Evolutionary conservation across 2,888 invertebrate genomes (phyloP).

Genomic region (Alsophila aescularia): DNA sequence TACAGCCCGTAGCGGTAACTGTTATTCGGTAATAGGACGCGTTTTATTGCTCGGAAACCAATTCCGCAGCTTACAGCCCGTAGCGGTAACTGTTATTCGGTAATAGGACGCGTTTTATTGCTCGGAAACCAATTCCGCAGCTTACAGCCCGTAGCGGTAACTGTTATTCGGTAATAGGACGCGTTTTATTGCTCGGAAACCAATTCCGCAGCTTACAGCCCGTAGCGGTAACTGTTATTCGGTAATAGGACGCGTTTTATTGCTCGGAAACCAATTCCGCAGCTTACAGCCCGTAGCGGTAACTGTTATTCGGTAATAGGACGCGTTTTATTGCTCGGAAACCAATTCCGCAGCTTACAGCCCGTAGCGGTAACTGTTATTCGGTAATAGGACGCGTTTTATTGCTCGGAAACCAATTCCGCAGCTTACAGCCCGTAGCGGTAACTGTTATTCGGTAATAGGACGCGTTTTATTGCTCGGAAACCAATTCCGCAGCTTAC

Average conservation of each 20-base stretch:
- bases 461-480: constrained; percentile 14
- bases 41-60: constrained; percentile 14
- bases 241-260: constrained; percentile 18
- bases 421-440: constrained; percentile 12
- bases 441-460: constrained; percentile 25
- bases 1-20: constrained; percentile 18
- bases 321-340: constrained; percentile 14
- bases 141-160: constrained; percentile 17
- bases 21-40: constrained; percentile 22
- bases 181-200: constrained; percentile 15
- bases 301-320: constrained; percentile 23
- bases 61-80: constrained; percentile 3
- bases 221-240: constrained; percentile 26
- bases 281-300: constrained; percentile 15
- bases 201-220: constrained; percentile 1
- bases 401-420: constrained; percentile 13
- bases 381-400: constrained; percentile 16
- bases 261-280: constrained; percentile 7
- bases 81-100: constrained; percentile 26
- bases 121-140: constrained; percentile 3
- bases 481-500: constrained; percentile 5
- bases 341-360: constrained; percentile 4
- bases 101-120: constrained; percentile 18
- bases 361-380: constrained; percentile 25
- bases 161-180: constrained; percentile 23